phyloP scores from a whole-genome alignment of 2,113 vertebrate genomes.

The Siniperca chuatsi region DNA sequence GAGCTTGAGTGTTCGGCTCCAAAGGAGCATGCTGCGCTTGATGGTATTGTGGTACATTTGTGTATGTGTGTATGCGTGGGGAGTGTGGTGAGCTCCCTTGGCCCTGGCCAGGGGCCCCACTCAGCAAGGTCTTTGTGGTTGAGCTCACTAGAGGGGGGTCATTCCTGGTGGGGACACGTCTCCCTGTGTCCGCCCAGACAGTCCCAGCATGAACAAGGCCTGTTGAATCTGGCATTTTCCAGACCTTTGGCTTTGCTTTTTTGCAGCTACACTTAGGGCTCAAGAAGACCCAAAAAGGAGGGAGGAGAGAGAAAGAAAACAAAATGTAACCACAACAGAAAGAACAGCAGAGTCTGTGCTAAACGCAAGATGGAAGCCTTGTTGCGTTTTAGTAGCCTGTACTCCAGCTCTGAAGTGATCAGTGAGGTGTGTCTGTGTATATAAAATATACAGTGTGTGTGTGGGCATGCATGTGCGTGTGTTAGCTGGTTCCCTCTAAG shows the following conservation, averaged over 20 bases:
- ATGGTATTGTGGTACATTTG: conserved; percentile 77
- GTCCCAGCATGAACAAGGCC: conserved; percentile 50
- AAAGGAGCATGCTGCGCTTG: conserved; percentile 69
- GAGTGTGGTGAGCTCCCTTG: conserved; percentile 67
- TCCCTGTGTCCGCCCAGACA: conserved; percentile 50
- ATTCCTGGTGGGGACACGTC: conserved; percentile 71
- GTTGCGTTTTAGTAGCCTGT: conserved; percentile 62
- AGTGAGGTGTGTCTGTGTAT: conserved; percentile 82
- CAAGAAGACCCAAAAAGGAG: conserved; percentile 13
- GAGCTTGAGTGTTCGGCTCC: conserved; percentile 71
- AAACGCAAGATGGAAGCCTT: conserved; percentile 75
- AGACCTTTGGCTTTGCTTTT: conserved; percentile 39
- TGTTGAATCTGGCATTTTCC: conserved; percentile 65
- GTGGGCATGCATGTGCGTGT: conserved; percentile 56
- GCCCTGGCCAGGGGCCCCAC: conserved; percentile 70
- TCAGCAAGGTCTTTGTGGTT: conserved; percentile 74
- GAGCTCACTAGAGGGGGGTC: conserved; percentile 68
- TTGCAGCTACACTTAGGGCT: conserved; percentile 8
- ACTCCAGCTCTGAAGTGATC: conserved; percentile 75
- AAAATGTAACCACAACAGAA: conserved; percentile 49
- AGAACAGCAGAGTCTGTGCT: conserved; percentile 43
- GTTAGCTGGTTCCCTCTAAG: conserved; percentile 91
- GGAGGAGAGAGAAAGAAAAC: conserved; percentile 24
- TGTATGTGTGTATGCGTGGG: conserved; percentile 45
- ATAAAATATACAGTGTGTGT: conserved; percentile 55